Evolutionary conservation across 2,113 vertebrate genomes (phyloP).

Genomic region (Anarrhichthys ocellatus): DNA sequence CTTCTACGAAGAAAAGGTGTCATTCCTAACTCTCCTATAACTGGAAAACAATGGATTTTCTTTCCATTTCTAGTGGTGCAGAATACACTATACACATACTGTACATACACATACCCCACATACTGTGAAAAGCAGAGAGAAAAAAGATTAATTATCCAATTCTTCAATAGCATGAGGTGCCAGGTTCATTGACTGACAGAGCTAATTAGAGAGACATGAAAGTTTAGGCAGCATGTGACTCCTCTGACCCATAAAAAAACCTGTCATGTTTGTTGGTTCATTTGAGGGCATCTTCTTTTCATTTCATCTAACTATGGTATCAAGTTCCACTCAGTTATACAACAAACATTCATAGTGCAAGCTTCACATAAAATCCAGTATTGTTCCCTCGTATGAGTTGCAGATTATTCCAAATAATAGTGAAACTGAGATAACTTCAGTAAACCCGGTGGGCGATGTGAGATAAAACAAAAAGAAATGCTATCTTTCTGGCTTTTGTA

Average conservation of each 20-base stretch:
- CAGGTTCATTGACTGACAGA: constrained; percentile 66
- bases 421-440: constrained; percentile 36
- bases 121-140: constrained; percentile 19
- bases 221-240: constrained; percentile 68
- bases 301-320: constrained; percentile 40
- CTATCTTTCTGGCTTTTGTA: constrained; percentile 18
- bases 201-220: constrained; percentile 69
- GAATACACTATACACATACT: constrained; percentile 18
- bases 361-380: constrained; percentile 24
- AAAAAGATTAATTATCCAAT: constrained; percentile 64
- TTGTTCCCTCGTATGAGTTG: constrained; percentile 15
- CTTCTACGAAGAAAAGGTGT: constrained; percentile 25
- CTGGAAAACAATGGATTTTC: constrained; percentile 15
- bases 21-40: background rate
- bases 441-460: background rate
- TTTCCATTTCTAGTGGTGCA: constrained; percentile 7
- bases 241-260: constrained; percentile 48
- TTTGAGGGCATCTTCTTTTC: constrained; percentile 47
- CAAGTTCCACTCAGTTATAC: constrained; percentile 30
- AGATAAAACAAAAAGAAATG: constrained; percentile 22
- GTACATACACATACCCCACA: background rate
- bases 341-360: constrained; percentile 18
- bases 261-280: constrained; percentile 61
- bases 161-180: constrained; percentile 64
- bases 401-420: constrained; percentile 30